A percentile compares a stretch with the other conserved stretches of the same genome.
Evolutionary conservation across 1,140 invertebrate genomes (phyloP).

Genomic region (Drosophila ananassae): DNA sequence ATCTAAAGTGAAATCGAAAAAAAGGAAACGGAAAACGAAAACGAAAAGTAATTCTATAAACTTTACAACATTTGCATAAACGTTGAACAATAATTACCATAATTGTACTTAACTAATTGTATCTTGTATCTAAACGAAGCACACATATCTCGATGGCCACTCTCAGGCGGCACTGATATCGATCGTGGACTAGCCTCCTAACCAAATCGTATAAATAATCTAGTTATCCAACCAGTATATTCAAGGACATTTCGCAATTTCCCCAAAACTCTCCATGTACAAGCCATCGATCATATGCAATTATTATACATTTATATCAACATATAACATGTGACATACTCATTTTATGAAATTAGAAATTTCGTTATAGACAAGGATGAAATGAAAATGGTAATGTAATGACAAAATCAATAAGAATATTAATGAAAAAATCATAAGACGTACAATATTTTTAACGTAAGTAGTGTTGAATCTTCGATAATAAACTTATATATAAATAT

Average conservation of each 20-base stretch:
- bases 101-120: slow-evolving; percentile 80
- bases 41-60: slow-evolving; percentile 56
- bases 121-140: slow-evolving; percentile 79
- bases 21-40: slow-evolving; percentile 31
- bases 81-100: slow-evolving; percentile 80
- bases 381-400: slow-evolving; percentile 25
- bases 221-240: slow-evolving; percentile 41
- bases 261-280: slow-evolving; percentile 59
- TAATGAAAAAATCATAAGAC: slow-evolving; percentile 63
- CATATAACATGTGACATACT: slow-evolving; percentile 57
- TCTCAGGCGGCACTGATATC: slow-evolving; percentile 37
- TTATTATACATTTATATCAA: slow-evolving; percentile 71
- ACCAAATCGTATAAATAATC: slow-evolving; percentile 45
- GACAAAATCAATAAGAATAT: slow-evolving; percentile 57
- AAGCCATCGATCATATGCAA: slow-evolving; percentile 73
- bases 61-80: slow-evolving; percentile 64
- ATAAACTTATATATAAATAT: slow-evolving; percentile 53
- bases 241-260: slow-evolving; percentile 60
- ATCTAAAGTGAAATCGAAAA: slow-evolving; percentile 40
- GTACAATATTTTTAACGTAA: slow-evolving; percentile 79
- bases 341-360: slow-evolving; percentile 75
- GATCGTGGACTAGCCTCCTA: slow-evolving; percentile 43
- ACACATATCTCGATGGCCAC: slow-evolving; percentile 71
- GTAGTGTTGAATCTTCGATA: slow-evolving; percentile 80
- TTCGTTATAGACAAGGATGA: slow-evolving; percentile 52